Conservation (phyloP, 2,888 invertebrate species). For the Lagria hirta region DNA sequence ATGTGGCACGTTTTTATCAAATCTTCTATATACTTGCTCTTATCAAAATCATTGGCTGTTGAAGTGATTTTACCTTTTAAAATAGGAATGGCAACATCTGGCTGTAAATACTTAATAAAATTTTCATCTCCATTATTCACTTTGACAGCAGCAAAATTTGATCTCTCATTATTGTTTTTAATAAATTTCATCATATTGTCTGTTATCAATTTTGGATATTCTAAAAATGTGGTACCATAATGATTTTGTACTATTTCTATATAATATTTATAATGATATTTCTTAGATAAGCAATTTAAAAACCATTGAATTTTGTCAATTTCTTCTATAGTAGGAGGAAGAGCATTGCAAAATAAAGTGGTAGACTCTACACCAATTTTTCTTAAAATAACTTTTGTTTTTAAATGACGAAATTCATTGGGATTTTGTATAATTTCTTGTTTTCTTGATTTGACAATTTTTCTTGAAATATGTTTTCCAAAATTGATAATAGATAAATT, state of each 20-base stretch:
- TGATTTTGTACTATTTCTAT: not conserved
- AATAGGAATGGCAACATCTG: not conserved
- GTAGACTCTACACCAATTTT: conserved; percentile 7
- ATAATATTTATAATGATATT: not conserved
- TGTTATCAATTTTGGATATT: not conserved
- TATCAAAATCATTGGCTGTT: too few relatives aligned
- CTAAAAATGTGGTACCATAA: not conserved
- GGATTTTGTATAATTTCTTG: too few relatives aligned
- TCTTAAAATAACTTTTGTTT: conserved; percentile 3
- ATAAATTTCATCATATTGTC: not conserved
- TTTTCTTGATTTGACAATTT: too few relatives aligned
- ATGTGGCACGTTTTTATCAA: too few relatives aligned
- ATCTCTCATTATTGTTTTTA: not conserved
- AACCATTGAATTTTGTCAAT: not conserved
- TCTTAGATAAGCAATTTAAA: not conserved
- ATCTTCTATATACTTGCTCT: too few relatives aligned
- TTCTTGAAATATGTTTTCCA: too few relatives aligned
- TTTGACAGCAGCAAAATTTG: not conserved
- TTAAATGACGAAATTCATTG: not conserved
- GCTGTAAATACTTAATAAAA: not conserved
- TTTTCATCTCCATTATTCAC: not conserved
- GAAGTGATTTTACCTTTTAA: not conserved
- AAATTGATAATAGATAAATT: too few relatives aligned
- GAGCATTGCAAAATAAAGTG: conserved; percentile 1
- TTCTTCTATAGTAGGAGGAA: too few relatives aligned